phyloP scores from a whole-genome alignment of 2,888 invertebrate genomes.

The Machimus rusticus region DNA sequence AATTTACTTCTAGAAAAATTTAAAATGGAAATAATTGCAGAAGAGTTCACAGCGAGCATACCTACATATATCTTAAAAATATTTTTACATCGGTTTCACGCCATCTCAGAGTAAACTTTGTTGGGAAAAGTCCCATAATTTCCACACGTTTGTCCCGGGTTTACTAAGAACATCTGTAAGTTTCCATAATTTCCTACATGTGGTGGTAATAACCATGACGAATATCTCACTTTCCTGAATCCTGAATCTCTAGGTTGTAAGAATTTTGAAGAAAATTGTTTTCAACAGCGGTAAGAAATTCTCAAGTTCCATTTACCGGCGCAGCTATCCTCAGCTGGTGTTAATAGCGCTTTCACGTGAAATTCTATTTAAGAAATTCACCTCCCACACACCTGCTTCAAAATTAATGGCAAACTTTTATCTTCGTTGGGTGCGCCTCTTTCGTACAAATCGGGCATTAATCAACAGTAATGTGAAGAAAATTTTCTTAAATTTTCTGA shows the following conservation, averaged over 20 bases:
- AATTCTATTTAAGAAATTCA: background rate
- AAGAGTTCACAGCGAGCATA: too few species aligned
- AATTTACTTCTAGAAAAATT: too few species aligned
- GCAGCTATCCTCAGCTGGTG: background rate
- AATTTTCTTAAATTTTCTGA: conserved; percentile 17
- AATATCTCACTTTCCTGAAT: background rate
- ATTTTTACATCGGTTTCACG: background rate
- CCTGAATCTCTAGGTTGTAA: background rate
- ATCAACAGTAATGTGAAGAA: conserved; percentile 5
- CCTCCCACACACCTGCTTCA: conserved; percentile 6
- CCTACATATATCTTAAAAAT: background rate
- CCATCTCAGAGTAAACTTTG: background rate
- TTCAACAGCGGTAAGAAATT: background rate
- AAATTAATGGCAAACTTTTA: conserved; percentile 29
- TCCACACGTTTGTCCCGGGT: too few species aligned
- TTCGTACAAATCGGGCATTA: conserved; percentile 1
- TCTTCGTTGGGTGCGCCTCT: background rate
- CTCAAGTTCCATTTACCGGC: background rate
- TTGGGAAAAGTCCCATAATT: background rate
- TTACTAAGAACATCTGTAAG: background rate
- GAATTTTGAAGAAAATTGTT: background rate
- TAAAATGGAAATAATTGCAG: too few species aligned
- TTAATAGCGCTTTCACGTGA: background rate
- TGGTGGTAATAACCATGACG: background rate
- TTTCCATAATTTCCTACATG: background rate